phyloP scores from a whole-genome alignment of 2,888 invertebrate genomes.

The Candidula unifasciata region DNA sequence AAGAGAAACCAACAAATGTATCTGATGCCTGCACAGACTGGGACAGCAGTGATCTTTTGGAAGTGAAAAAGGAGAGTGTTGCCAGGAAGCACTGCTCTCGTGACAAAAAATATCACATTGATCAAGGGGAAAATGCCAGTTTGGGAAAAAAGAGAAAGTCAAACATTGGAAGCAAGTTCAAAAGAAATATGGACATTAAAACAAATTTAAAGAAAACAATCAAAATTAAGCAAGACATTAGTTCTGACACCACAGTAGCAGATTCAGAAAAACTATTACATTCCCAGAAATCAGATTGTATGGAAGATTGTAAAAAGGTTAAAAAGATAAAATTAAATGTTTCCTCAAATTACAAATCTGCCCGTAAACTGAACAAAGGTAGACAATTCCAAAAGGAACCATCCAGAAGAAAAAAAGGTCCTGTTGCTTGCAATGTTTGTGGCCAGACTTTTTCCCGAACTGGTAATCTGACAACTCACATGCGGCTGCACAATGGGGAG shows the following conservation, averaged over 20 bases:
- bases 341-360: not conserved
- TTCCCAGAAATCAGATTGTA: not conserved
- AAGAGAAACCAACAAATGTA: too few species aligned
- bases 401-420: not conserved
- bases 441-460: conserved; percentile 42
- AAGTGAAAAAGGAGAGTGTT: not conserved
- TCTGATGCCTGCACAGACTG: too few species aligned
- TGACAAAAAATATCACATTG: too few species aligned
- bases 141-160: too few species aligned
- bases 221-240: not conserved
- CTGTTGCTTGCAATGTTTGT: conserved; percentile 50
- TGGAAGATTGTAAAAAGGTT: not conserved
- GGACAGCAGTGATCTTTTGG: not conserved
- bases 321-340: not conserved
- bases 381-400: not conserved
- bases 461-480: conserved; percentile 47
- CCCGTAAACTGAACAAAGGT: not conserved
- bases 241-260: not conserved
- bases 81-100: not conserved
- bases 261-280: not conserved
- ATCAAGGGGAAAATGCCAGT: too few species aligned
- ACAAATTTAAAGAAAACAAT: not conserved
- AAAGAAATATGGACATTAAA: not conserved
- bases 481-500: conserved; percentile 51
- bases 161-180: too few species aligned